Base-by-base conservation (phyloP, 2,888 invertebrate species). In the Drosophila lutescens region DNA sequence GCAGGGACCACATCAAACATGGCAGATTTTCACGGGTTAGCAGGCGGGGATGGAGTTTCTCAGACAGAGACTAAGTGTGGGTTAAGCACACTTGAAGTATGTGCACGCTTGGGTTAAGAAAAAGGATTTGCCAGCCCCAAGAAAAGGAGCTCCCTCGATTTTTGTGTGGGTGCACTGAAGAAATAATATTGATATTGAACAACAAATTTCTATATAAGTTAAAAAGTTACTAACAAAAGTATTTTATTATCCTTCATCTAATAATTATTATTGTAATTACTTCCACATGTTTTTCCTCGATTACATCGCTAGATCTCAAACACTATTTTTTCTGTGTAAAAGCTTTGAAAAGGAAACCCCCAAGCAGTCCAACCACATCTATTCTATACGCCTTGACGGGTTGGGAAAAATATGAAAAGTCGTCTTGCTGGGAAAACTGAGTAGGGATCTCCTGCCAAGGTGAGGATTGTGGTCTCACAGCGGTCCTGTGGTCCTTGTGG, bases 11-110 rank as follows among this genome's bases (percentile, higher is more conserved):
- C 83, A 83, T 86, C 83, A 88, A 83, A 83, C 84, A 70, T 76
- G 54, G 49, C 15, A 68, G 63, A 46, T 51, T 53, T 60, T 20
- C 70, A 54, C 41, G 53, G 43, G 51, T 26, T 47, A 32, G 26
- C 26, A 4, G 32, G 17, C 15, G 34, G 36, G 17, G 30, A 36
- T 46, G 54, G 46, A 47, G 57, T 68, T 68, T 23, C 66, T 56
- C 69, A 66, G 66, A 66, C 66, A 66, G 66, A 66, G 54, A 62
- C 69, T 72, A 57, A 67, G 72, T 72, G 62, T 70, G 53, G 56
- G 67, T 72, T 86, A 86, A 86, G 86, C 78, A 83, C 74, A 86
- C 84, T 86, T 80, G 81, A 83, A 74, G 88, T 76, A 80, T 86
- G 88, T 70, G 73, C 75, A 67, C 54, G 75, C 70, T 73, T 77